These are phyloP conservation scores for Platycheirus albimanus DNA, from an alignment of 2,888 invertebrate species.

Conservation along the genomic window DNA sequence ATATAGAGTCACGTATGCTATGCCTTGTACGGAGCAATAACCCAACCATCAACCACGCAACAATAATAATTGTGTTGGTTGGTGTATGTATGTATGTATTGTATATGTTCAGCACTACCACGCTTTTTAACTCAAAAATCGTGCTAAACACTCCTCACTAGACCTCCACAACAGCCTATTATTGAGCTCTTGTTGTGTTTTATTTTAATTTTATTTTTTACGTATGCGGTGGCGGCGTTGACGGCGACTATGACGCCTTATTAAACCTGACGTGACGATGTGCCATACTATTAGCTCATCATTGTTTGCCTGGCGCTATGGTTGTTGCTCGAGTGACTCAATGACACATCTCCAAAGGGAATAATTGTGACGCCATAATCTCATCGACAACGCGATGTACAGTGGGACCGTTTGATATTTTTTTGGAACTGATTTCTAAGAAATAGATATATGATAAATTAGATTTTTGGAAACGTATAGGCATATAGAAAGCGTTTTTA, in stretches of 20 bases:
- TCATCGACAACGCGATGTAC: neutral
- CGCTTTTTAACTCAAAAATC: conserved; percentile 24
- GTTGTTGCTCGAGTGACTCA: conserved; percentile 56
- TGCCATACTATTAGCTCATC: conserved; percentile 58
- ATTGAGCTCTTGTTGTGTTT: conserved; percentile 29
- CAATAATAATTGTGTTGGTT: conserved; percentile 3
- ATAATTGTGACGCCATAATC: neutral
- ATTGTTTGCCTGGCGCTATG: conserved; percentile 51
- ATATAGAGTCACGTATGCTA: conserved; percentile 53
- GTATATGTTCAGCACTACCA: conserved; percentile 22
- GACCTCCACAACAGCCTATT: conserved; percentile 1
- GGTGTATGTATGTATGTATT: too few relatives aligned
- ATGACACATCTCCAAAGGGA: conserved; percentile 1
- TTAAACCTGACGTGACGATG: conserved; percentile 55
- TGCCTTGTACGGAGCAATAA: conserved; percentile 46
- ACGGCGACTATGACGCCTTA: conserved; percentile 1
- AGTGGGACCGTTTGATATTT: neutral
- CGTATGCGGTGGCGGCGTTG: neutral
- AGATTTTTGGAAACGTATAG: too few relatives aligned
- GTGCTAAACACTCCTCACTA: conserved; percentile 32
- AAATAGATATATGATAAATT: too few relatives aligned
- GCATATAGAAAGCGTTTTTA: too few relatives aligned
- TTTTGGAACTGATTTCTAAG: too few relatives aligned
- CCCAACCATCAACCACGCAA: conserved; percentile 47
- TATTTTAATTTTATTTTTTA: neutral